Conservation (phyloP, 2,888 invertebrate species). For the Seira ritae region DNA sequence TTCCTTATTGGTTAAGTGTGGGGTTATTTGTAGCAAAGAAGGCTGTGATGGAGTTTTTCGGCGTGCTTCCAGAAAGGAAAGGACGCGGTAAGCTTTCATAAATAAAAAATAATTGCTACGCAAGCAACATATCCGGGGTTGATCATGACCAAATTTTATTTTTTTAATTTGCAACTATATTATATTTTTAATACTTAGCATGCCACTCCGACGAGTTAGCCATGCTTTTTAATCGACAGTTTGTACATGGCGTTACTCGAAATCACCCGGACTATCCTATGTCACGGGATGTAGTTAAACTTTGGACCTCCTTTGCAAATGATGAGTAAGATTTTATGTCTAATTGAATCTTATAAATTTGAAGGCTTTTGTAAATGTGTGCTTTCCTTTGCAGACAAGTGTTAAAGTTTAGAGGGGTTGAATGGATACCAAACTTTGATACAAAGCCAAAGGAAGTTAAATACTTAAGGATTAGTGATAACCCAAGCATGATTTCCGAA, state of each 20-base stretch:
- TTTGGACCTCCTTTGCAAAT: conserved; percentile 60
- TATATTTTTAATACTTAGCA: conserved; percentile 16
- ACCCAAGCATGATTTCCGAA: conserved; percentile 61
- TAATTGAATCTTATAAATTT: neutral
- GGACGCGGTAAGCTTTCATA: conserved; percentile 26
- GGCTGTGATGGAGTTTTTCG: conserved; percentile 12
- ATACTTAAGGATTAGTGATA: conserved; percentile 56
- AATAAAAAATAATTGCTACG: no score
- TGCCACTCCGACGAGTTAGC: conserved; percentile 51
- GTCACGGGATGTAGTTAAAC: conserved; percentile 56
- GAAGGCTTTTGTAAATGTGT: conserved; percentile 19
- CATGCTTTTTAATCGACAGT: conserved; percentile 45
- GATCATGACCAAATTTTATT: no score
- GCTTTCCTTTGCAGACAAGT: conserved; percentile 32
- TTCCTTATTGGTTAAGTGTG: conserved; percentile 36
- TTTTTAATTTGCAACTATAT: neutral
- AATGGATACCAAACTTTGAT: conserved; percentile 46
- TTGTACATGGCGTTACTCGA: conserved; percentile 20
- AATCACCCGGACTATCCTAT: conserved; percentile 56
- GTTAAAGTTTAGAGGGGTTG: conserved; percentile 52
- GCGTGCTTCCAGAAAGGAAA: conserved; percentile 23
- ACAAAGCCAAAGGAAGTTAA: conserved; percentile 22
- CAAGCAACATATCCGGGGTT: no score
- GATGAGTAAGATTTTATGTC: conserved; percentile 43
- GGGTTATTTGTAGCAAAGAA: conserved; percentile 23